phyloP scores from a whole-genome alignment of 2,113 vertebrate species.

The Chiloscyllium plagiosum region DNA sequence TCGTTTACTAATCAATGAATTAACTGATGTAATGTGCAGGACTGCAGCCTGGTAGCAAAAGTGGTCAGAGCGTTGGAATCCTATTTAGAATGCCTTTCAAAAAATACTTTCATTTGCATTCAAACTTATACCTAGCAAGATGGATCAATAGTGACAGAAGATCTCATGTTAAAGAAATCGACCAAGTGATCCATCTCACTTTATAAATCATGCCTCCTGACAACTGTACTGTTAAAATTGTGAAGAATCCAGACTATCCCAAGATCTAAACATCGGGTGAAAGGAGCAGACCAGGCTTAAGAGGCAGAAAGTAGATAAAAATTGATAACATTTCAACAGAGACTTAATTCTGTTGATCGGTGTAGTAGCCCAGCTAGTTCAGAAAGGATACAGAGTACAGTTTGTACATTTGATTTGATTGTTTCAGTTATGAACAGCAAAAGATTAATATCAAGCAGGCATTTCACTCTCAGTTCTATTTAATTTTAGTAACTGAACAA shows the following conservation, averaged over 20 bases:
- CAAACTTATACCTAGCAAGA: background rate
- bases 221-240: background rate
- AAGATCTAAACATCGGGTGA: background rate
- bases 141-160: background rate
- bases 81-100: background rate
- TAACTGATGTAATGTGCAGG: background rate
- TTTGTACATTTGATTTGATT: slow-evolving; percentile 1
- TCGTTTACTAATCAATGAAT: background rate
- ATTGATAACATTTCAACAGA: background rate
- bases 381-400: background rate
- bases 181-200: background rate
- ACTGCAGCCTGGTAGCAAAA: background rate
- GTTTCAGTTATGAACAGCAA: background rate
- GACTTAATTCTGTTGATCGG: background rate
- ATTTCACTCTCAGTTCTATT: slow-evolving; percentile 6
- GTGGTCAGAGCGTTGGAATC: background rate
- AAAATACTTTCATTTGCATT: background rate
- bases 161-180: slow-evolving; percentile 9
- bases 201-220: background rate
- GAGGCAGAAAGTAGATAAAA: background rate
- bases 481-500: slow-evolving; percentile 12
- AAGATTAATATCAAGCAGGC: slow-evolving; percentile 14
- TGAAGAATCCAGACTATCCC: background rate
- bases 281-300: background rate
- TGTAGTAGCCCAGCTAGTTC: background rate